These are phyloP conservation scores for Nautilus pompilius DNA, from an alignment of 1,140 invertebrate genomes.

Conservation along the genomic window DNA sequence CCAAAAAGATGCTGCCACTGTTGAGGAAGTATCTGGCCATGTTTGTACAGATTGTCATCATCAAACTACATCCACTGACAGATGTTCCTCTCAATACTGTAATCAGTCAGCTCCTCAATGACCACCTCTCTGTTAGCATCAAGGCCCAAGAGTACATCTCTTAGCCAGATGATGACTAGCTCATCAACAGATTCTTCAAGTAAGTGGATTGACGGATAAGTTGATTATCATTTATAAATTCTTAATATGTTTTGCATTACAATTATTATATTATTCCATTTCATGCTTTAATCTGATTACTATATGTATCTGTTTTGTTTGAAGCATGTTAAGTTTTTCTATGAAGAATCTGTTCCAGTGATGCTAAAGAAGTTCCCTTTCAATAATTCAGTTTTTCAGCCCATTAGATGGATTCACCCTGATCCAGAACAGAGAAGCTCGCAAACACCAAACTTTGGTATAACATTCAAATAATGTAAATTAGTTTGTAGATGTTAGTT, in stretches of 20 bases:
- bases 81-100: background rate
- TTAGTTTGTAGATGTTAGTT: too few species aligned
- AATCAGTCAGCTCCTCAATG: slow-evolving; percentile 4
- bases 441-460: too few species aligned
- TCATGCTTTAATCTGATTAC: too few species aligned
- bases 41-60: slow-evolving; percentile 5
- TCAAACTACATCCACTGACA: background rate
- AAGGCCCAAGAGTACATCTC: slow-evolving; percentile 3
- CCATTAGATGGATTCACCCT: too few species aligned
- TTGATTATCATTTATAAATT: too few species aligned
- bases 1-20: background rate
- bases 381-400: background rate
- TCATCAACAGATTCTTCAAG: slow-evolving; percentile 9
- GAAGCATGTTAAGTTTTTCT: too few species aligned
- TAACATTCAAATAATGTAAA: too few species aligned
- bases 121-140: background rate
- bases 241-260: too few species aligned
- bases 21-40: slow-evolving; percentile 12
- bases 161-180: background rate
- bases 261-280: too few species aligned
- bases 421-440: too few species aligned
- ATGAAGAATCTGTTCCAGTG: background rate
- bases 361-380: slow-evolving; percentile 11
- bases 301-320: too few species aligned
- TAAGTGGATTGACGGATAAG: too few species aligned